These are phyloP conservation scores for Macrobrachium rosenbergii DNA, from an alignment of 1,140 invertebrate genomes.

Conservation along the genomic window DNA sequence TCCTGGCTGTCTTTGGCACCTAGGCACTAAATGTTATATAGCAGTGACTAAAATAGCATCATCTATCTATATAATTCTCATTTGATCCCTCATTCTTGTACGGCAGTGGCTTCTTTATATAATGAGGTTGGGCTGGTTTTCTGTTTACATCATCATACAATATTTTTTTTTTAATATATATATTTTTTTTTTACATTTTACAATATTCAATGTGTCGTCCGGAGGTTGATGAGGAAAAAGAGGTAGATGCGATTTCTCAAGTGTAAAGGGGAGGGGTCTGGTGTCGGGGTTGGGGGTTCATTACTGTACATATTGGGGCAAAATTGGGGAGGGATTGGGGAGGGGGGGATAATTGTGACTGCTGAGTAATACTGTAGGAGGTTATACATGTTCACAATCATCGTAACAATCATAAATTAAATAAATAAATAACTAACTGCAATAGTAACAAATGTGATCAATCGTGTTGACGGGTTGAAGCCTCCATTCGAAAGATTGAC, in stretches of 20 bases:
- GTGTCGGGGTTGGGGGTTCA: not conserved
- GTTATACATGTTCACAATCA: too few relatives aligned
- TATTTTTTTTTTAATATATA: too few relatives aligned
- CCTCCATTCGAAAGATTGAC: too few relatives aligned
- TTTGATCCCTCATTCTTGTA: conserved; percentile 64
- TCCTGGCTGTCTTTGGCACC: conserved; percentile 63
- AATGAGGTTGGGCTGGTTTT: conserved; percentile 20
- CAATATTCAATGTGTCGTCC: too few relatives aligned
- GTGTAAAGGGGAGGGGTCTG: not conserved
- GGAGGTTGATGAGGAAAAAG: conserved; percentile 21
- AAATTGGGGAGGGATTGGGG: not conserved
- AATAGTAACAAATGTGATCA: too few relatives aligned
- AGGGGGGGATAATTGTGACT: too few relatives aligned
- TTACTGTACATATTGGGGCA: not conserved
- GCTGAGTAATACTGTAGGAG: too few relatives aligned
- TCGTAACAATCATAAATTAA: too few relatives aligned
- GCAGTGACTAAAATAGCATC: conserved; percentile 61
- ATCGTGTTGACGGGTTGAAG: too few relatives aligned
- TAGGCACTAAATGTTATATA: conserved; percentile 57
- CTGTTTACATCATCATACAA: not conserved
- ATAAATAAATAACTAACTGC: too few relatives aligned
- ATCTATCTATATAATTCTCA: conserved; percentile 48
- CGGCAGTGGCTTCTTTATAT: conserved; percentile 45
- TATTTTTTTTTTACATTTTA: too few relatives aligned
- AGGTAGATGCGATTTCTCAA: conserved; percentile 45